Base-by-base conservation (phyloP, 2,113 vertebrate genomes). In the Polypterus senegalus region DNA sequence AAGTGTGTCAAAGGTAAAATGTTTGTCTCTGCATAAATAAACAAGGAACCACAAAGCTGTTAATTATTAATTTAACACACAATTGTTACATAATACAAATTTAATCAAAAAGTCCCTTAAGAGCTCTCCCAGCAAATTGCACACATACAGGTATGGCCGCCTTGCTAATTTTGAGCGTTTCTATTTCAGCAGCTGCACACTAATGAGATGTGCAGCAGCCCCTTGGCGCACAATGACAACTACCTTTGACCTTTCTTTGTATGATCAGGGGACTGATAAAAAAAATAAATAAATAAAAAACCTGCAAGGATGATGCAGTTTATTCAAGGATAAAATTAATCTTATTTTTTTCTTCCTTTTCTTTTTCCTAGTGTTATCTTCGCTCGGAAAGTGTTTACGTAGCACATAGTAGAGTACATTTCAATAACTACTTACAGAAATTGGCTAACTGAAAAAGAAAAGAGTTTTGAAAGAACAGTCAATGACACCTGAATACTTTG, bases 21-120 rank as follows among this genome's bases (percentile, higher is more conserved):
- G 43, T 62, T 49, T 67, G 51, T 64, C 68, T 67, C 47, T 66
- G 68, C 74, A 76, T 74, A 74, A 71, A 74, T 77, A 79, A 78
- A 81, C 79, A 80, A 77, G 65, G 49, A 51, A 51, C 49, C 49
- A 51, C 49, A 51, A 27, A 79, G 43, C 61, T 81, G 79, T 82
- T 82, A 83, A 83, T 81, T 85, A 84, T 86, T 84, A 84, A 85
- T 85, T 84, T 84, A 84, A 80, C 76, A 81, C 75, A 76, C 78
- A 75, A 70, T 65, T 72, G 71, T 62, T 61, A 73, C 63, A 69
- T 57, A 69, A 72, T 75, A 67, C 62, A 60, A 59, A 48, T 61
- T 53, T 54, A 65, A 65, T 65, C 57, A 71, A 61, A 47, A 27
- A 61, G 61, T 79, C 80, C 73, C 82, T 66, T 57, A 78, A 80